Evolutionary conservation across 35 echinoderm and acorn worm species (phyloP).

Genomic region (Strongylocentrotus purpuratus): DNA sequence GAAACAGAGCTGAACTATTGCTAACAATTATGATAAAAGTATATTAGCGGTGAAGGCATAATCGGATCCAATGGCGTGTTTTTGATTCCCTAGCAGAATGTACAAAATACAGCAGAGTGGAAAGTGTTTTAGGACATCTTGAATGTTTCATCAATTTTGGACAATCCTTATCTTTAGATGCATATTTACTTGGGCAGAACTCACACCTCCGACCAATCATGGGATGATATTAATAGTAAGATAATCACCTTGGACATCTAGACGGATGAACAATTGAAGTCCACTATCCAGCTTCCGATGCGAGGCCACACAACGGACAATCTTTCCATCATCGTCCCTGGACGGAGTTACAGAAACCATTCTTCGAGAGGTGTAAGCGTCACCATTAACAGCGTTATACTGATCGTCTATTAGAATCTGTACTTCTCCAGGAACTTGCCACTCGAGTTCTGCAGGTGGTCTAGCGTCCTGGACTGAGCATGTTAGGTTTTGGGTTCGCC

Average conservation of each 20-base stretch:
- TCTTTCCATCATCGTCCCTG: background rate
- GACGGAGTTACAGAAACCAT: background rate
- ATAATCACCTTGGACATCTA: background rate
- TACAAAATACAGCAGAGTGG: too few relatives aligned
- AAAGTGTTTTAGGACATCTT: too few relatives aligned
- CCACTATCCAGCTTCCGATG: background rate
- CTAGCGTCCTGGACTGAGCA: background rate
- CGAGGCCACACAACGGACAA: background rate
- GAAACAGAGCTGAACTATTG: too few relatives aligned
- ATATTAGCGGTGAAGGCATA: too few relatives aligned
- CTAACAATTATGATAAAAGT: too few relatives aligned
- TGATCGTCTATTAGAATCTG: background rate
- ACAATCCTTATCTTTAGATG: too few relatives aligned
- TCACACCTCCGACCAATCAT: too few relatives aligned
- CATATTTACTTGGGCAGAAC: too few relatives aligned
- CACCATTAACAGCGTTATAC: background rate
- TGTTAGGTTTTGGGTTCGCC: background rate
- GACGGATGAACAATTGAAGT: background rate
- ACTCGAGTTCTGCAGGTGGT: background rate
- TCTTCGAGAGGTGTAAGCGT: background rate
- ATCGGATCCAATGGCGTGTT: too few relatives aligned
- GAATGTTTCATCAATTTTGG: too few relatives aligned
- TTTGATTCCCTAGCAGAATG: too few relatives aligned
- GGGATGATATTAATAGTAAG: too few relatives aligned
- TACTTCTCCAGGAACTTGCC: background rate